These are phyloP conservation scores for Antigone vipio DNA, from an alignment of 2,113 vertebrate genomes.

Conservation along the genomic window DNA sequence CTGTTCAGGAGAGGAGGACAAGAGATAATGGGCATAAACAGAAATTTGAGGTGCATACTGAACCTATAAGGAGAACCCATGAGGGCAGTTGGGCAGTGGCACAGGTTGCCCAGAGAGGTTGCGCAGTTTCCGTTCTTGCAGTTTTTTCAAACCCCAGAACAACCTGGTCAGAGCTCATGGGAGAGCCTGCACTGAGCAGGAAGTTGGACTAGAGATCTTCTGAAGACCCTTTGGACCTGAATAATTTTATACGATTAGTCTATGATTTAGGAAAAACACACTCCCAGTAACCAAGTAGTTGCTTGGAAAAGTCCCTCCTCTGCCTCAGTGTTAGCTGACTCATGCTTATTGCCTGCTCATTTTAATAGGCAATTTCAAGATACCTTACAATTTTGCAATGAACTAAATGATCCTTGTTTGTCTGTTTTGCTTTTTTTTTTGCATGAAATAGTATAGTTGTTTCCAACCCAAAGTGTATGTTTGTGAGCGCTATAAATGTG, in stretches of 20 bases:
- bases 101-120: background rate
- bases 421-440: background rate
- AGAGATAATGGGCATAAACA: background rate
- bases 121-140: background rate
- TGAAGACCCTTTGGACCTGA: background rate
- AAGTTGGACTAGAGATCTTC: background rate
- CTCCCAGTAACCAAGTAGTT: background rate
- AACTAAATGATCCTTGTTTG: background rate
- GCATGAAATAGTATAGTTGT: background rate
- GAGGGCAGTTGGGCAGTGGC: background rate
- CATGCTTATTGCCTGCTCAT: background rate
- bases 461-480: background rate
- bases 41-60: background rate
- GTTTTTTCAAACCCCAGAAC: background rate
- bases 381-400: background rate
- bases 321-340: background rate
- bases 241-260: background rate
- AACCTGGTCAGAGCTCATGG: background rate
- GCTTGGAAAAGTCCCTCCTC: background rate
- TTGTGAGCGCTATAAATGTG: background rate
- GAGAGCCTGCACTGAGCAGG: background rate
- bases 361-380: background rate
- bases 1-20: background rate
- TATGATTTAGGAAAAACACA: background rate
- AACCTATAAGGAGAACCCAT: background rate